Percentiles rank a stretch among this genome's conserved stretches.
Evolutionary conservation across 1,140 invertebrate genomes (phyloP).

Genomic region (Tetragonula clypearis): DNA sequence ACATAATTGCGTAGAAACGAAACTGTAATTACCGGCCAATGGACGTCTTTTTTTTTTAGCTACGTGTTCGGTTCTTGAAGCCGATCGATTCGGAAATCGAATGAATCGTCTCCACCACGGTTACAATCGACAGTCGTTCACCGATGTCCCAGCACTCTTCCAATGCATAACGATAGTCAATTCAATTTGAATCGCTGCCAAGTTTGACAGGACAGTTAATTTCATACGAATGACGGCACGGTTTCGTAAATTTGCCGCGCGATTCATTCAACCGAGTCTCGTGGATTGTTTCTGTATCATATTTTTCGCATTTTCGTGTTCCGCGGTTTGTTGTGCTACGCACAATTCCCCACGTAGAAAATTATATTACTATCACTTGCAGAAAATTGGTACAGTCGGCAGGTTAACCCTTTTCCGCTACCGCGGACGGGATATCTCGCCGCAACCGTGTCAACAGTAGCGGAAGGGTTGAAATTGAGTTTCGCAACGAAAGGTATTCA

Average conservation of each 20-base stretch:
- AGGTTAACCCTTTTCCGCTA: neutral
- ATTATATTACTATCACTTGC: neutral
- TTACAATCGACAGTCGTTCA: slow-evolving; percentile 3
- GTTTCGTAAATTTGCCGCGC: slow-evolving; percentile 58
- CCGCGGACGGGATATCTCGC: too few species aligned
- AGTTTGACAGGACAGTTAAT: slow-evolving; percentile 73
- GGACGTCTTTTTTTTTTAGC: slow-evolving; percentile 67
- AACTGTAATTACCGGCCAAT: slow-evolving; percentile 60
- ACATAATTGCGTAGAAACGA: slow-evolving; percentile 44
- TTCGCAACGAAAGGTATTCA: neutral
- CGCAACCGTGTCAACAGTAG: too few species aligned
- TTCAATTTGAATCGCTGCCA: slow-evolving; percentile 74
- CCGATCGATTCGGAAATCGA: slow-evolving; percentile 66
- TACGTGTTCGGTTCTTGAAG: slow-evolving; percentile 47
- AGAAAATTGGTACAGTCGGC: slow-evolving; percentile 21
- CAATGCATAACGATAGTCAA: slow-evolving; percentile 71
- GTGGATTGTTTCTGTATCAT: slow-evolving; percentile 50
- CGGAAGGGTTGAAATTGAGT: slow-evolving; percentile 24
- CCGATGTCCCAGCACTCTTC: slow-evolving; percentile 15
- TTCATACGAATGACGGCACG: slow-evolving; percentile 68
- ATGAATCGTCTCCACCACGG: slow-evolving; percentile 57
- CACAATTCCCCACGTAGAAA: neutral
- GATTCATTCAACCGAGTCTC: slow-evolving; percentile 51
- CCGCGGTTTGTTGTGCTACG: neutral
- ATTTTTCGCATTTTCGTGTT: slow-evolving; percentile 13